These are phyloP conservation scores for Rhopalosiphum nymphaeae DNA, from an alignment of 2,888 invertebrate species.

Conservation along the genomic window DNA sequence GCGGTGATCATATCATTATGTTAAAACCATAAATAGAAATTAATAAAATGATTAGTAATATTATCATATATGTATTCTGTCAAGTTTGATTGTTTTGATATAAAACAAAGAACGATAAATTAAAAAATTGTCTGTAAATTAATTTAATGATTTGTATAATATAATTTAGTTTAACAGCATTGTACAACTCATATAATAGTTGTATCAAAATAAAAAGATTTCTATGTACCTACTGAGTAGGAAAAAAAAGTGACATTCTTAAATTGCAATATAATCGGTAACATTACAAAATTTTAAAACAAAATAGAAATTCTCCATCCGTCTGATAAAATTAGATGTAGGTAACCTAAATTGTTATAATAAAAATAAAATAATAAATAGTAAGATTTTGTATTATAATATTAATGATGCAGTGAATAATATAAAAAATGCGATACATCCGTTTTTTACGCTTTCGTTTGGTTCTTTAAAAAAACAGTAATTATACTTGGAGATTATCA, in stretches of 20 bases:
- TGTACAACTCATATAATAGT: not conserved
- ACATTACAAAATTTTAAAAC: not conserved
- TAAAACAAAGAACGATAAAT: not conserved
- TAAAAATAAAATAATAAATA: not conserved
- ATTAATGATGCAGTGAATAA: not conserved
- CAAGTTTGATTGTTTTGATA: not conserved
- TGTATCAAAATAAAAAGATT: not conserved
- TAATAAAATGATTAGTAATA: not conserved
- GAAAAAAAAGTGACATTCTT: not conserved
- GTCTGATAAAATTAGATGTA: not conserved
- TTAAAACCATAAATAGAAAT: not conserved
- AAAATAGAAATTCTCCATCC: not conserved
- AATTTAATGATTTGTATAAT: not conserved
- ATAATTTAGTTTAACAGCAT: not conserved
- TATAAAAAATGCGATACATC: not conserved
- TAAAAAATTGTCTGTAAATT: not conserved
- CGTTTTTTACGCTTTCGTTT: not conserved
- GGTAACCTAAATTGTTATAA: not conserved
- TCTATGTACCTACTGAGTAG: not conserved
- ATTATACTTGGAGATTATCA: not conserved
- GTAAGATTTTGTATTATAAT: not conserved
- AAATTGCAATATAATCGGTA: not conserved
- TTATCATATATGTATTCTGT: not conserved
- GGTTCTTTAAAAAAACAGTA: not conserved
- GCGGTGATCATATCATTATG: not conserved